Percentiles rank a stretch among this genome's conserved stretches.
Evolutionary conservation across 2,113 vertebrate species (phyloP).

Genomic region (Boulengeromyrus knoepffleri): DNA sequence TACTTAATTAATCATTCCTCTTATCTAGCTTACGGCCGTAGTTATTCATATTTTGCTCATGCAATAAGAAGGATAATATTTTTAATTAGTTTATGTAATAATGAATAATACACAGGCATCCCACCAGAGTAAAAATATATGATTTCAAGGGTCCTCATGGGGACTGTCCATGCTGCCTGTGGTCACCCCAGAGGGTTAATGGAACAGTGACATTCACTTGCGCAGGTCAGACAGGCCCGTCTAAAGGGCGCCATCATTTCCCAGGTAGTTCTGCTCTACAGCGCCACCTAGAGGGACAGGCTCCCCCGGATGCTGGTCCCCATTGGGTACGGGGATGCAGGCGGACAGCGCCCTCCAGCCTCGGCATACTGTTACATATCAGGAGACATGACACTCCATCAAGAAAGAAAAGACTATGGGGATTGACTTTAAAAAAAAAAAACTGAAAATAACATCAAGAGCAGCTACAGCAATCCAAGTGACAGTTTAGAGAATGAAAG

Average conservation of each 20-base stretch:
- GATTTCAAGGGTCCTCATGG: not conserved
- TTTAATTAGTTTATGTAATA: slow-evolving; percentile 7
- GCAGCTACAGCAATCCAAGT: not conserved
- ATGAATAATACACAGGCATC: slow-evolving; percentile 3
- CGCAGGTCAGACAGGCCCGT: not conserved
- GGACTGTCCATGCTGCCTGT: not conserved
- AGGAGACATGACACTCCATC: not conserved
- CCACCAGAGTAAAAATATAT: not conserved
- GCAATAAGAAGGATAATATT: slow-evolving; percentile 1
- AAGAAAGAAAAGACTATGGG: not conserved
- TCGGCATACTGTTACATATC: not conserved
- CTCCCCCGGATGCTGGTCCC: not conserved
- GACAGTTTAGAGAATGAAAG: slow-evolving; percentile 19
- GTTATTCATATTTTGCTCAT: not conserved
- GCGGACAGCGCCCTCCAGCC: not conserved
- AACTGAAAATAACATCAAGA: slow-evolving; percentile 4
- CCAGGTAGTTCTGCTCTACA: not conserved
- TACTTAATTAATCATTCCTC: not conserved
- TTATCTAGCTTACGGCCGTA: not conserved
- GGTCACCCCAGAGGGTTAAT: not conserved
- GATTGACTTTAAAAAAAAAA: not conserved
- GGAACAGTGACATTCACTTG: not conserved
- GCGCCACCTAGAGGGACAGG: not conserved
- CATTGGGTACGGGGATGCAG: not conserved
- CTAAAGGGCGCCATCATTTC: not conserved